Base-by-base conservation (phyloP, 2,888 invertebrate genomes). In the Agriopis leucophaearia region DNA sequence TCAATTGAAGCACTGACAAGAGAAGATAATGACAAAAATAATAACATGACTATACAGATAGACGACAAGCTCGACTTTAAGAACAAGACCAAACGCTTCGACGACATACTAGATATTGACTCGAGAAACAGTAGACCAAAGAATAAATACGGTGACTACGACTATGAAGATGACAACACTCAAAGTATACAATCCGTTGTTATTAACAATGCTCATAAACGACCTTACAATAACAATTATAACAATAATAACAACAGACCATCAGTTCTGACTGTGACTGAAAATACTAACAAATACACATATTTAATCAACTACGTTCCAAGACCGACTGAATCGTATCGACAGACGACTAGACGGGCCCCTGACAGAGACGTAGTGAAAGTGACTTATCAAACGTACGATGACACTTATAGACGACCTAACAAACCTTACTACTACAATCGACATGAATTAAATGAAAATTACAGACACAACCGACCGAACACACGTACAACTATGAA, bases 41-140 rank as follows among this genome's bases (percentile, higher is more conserved):
- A 82, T 62, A 75, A 74, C 9, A 38, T 38, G 58, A 87, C 85
- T 35, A 74, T 84, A 77, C 84, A 84, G 69, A 92, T 95, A 55
- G 95, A 94, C 75, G 95, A 95, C 83, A 95, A 95, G 94, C 90
- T 95, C 63, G 95, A 95, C 90, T 90, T 95, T 78, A 92, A 86
- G 79, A 91, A 93, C 69, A 94, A 94, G 83, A 91, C 84, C 69
- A 83, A 82, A 88, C 88, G 92, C 13, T 89, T 84, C 63, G 89
- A 87, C 27, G 86, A 92, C 75, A 10, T 0, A 51, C 58, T 44
- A 18, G 50, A 60, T 12, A 73, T 79, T 66, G 80, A 85, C 74
- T 83, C 86, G 27, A 78, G 90, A 83, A 78, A 71, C 27, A 81
- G 56, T 16, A 64, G 83, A 75, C 85, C 87, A 18, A 83, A 82